Percentiles rank a stretch among this genome's conserved stretches.
Conservation (phyloP, 2,113 vertebrate genomes). For the Actenoides hombroni region DNA sequence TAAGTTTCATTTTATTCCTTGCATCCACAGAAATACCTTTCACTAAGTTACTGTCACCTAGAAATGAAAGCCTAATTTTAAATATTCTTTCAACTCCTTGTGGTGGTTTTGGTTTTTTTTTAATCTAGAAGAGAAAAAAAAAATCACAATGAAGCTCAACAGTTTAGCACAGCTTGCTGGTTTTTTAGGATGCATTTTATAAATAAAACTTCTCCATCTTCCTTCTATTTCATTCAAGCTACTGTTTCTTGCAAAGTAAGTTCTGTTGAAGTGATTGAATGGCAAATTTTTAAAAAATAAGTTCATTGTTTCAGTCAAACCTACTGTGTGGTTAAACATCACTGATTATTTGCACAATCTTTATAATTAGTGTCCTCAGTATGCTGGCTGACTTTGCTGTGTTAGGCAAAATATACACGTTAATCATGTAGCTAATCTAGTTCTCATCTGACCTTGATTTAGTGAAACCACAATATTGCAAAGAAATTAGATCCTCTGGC, state of each 20-base stretch:
- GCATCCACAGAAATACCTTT: neutral
- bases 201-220: neutral
- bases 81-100: neutral
- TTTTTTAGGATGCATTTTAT: neutral
- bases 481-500: slow-evolving; percentile 16
- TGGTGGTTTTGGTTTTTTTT: neutral
- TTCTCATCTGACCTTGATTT: slow-evolving; percentile 52
- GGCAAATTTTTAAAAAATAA: neutral
- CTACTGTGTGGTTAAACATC: neutral
- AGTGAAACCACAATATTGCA: slow-evolving; percentile 24
- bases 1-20: neutral
- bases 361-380: neutral
- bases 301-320: neutral
- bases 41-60: neutral
- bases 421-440: slow-evolving; percentile 49
- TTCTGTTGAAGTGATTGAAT: neutral
- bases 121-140: neutral
- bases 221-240: neutral
- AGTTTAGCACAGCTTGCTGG: neutral
- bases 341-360: neutral
- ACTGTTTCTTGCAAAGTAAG: neutral
- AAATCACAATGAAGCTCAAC: neutral
- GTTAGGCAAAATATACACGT: neutral
- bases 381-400: neutral
- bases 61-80: neutral